A percentile compares a stretch with the other conserved stretches of the same genome.
phyloP scores from a whole-genome alignment of 2,113 vertebrate species.

The Sinosuthora webbiana region DNA sequence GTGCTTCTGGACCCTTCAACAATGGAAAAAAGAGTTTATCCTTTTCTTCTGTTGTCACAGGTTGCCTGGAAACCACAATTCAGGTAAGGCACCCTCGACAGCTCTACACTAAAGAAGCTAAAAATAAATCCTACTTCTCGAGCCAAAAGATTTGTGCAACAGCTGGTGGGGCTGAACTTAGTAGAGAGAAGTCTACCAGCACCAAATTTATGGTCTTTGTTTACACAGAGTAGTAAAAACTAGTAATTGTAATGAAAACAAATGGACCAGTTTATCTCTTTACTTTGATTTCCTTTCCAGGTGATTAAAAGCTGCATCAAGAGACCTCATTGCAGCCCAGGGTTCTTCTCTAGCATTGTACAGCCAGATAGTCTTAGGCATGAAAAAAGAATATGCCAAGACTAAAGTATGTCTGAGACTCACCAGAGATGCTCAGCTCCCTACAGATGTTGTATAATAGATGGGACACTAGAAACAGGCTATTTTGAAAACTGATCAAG shows the following conservation, averaged over 20 bases:
- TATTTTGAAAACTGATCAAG: background rate
- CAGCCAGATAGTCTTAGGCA: background rate
- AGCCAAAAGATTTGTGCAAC: slow-evolving; percentile 11
- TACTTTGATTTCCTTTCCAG: slow-evolving; percentile 44
- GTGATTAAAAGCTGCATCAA: slow-evolving; percentile 18
- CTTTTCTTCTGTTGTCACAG: background rate
- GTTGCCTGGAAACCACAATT: background rate
- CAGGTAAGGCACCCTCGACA: background rate
- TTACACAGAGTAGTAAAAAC: slow-evolving; percentile 43
- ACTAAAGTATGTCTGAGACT: background rate
- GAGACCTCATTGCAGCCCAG: background rate
- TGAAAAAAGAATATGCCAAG: background rate
- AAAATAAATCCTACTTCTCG: background rate
- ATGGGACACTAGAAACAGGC: background rate
- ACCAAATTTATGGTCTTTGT: slow-evolving; percentile 23
- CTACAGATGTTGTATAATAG: background rate
- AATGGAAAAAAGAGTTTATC: background rate
- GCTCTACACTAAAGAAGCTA: background rate
- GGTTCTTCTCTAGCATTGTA: background rate
- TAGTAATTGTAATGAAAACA: slow-evolving; percentile 61
- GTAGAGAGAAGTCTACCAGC: background rate
- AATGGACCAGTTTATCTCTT: slow-evolving; percentile 37
- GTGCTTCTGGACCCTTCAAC: background rate
- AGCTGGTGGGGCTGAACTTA: background rate
- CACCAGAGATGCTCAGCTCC: background rate